Evolutionary conservation across 1,140 invertebrate species (phyloP), one percentile per base, ranked within the genome.

Genomic region (Dendrolimus kikuchii): DNA sequence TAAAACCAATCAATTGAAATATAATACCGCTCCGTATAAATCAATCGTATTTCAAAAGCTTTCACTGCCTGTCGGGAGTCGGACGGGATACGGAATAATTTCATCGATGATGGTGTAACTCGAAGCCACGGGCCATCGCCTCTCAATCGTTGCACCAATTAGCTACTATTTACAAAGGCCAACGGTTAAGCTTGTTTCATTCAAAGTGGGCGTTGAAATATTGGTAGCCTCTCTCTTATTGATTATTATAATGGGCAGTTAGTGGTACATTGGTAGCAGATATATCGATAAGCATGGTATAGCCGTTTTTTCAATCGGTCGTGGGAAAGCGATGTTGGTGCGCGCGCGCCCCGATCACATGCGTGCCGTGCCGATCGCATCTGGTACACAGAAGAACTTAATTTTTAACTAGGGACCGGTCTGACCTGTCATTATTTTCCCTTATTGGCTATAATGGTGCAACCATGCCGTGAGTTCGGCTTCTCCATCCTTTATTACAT

Each of bases 311-410:
- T 68, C 69, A 66, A 68, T 72, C 49, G 57, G 52, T 56, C 73
- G 76, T 79, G 76, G 71, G 78, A 77, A 77, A 71, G 71, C 69
- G 73, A 74, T 74, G 70, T 55, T 46, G 51, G 23, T 41, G 38
- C 40, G 6, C 43, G 53, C 60, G 46, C 44, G 58, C 46, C 45
- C 37, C 40, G 38, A 46, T 55, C 54, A 66, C 48, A 59, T 62
- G 60, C 61, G 61, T 56, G 59, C 59, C 57, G 41, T 23, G 23
- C 23, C 55, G 50, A 62, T 64, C 60, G 54, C 64, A 72, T 68
- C 64, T 72, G 60, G 60, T 57, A 57, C 51, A 50, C 61, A 66
- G 60, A 69, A 65, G 62, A 67, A 68, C 66, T 71, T 56, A 65
- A 71, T 68, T 66, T 68, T 68, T 66, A 68, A 71, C 66, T 68